A percentile compares a stretch with the other conserved stretches of the same genome.
phyloP scores from a whole-genome alignment of 2,113 vertebrate genomes.

The pig (Sus scrofa) region DNA sequence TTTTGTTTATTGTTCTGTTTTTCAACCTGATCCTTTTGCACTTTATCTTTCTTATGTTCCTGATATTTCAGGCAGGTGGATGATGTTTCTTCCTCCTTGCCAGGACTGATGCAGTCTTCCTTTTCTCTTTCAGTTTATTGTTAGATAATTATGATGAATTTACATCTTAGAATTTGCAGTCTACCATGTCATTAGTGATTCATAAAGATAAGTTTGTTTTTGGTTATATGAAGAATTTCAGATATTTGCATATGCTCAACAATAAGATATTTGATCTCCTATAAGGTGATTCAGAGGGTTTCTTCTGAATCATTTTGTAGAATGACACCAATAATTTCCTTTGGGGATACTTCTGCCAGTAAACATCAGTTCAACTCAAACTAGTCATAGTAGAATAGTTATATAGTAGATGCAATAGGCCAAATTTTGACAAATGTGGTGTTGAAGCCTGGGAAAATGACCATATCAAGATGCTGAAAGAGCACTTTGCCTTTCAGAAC shows the following conservation, averaged over 20 bases:
- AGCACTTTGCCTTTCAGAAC: not conserved
- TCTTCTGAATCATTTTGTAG: not conserved
- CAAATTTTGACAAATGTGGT: slow-evolving; percentile 38
- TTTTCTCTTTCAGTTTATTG: not conserved
- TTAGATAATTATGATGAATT: not conserved
- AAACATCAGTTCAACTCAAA: not conserved
- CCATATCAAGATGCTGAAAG: slow-evolving; percentile 14
- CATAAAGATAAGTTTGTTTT: not conserved
- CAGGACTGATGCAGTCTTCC: not conserved
- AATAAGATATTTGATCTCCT: not conserved
- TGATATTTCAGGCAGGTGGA: not conserved
- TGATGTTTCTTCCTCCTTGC: not conserved
- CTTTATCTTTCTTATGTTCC: not conserved
- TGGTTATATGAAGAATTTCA: not conserved
- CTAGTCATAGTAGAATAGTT: not conserved
- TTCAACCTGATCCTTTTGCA: not conserved
- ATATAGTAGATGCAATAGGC: not conserved
- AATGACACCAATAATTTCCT: not conserved
- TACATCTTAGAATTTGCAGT: not conserved
- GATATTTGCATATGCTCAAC: not conserved
- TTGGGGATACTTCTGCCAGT: not conserved
- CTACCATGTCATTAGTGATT: not conserved
- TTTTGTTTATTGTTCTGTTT: not conserved
- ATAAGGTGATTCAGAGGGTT: not conserved
- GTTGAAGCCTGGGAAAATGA: not conserved